Base-by-base conservation (phyloP, 2,797 vertebrate species). In the Argyrosomus regius region DNA sequence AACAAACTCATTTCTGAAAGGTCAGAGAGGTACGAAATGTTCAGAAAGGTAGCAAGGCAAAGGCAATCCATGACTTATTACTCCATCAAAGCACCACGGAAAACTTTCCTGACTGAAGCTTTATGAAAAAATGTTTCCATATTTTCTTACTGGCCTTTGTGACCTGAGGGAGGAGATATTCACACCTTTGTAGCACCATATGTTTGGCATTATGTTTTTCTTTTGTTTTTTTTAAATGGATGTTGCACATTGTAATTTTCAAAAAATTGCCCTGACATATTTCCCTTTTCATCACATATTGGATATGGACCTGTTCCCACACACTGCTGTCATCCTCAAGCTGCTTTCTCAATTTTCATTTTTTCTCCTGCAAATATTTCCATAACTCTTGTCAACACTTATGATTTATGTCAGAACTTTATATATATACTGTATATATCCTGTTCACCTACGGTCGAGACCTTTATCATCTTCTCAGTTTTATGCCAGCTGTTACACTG, bases 1-100 rank as follows among this genome's bases (percentile, higher is more conserved):
- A 83, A 87, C 75, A 91, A 89, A 92, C 82, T 87, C 65, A 91
- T 90, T 89, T 84, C 84, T 82, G 35, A 86, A 89, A 91, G 90
- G 88, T 92, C 89, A 91, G 67, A 58, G 56, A 68, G 77, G 80
- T 81, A 75, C 69, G 75, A 71, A 82, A 82, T 77, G 72, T 82
- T 85, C 54, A 81, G 76, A 83, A 75, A 75, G 62, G 57, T 65
- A 59, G 35, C 41, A 57, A 70, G 31, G 53, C 59, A 73, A 80
- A 77, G 58, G 70, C 67, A 77, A 58, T 57, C 56, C 24, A 52
- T 57, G 57, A 82, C 71, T 73, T 82, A 28, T 73, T 28, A 64
- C n/a, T 26, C 61, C 57, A 72, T 77, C 74, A 80, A 60, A 59
- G 46, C 26, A 53, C 20, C 71, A 67, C 26, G 24, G 45, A 70